phyloP scores from a whole-genome alignment of 2,888 invertebrate genomes.

The Thyatira batis region DNA sequence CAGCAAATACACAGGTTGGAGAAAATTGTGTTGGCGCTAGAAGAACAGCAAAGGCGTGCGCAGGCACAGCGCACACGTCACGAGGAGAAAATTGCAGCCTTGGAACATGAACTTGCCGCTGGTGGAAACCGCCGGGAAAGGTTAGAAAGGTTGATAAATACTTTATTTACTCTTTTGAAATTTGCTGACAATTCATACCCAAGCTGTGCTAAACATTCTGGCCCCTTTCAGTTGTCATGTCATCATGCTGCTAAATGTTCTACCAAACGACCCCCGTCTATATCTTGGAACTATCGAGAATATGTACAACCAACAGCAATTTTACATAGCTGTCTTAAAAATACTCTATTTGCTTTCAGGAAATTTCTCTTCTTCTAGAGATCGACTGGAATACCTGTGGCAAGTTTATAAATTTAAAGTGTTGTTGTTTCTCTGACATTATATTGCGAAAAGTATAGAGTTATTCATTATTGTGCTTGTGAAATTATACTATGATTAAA shows the following conservation, averaged over 20 bases:
- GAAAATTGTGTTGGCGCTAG: slow-evolving; percentile 79
- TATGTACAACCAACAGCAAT: too few species aligned
- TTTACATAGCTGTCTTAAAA: too few species aligned
- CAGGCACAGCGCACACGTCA: slow-evolving; percentile 83
- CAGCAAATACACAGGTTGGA: slow-evolving; percentile 80
- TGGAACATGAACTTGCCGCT: slow-evolving; percentile 78
- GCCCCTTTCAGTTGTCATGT: too few species aligned
- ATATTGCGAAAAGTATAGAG: slow-evolving; percentile 14
- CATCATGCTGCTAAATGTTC: too few species aligned
- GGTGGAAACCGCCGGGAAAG: slow-evolving; percentile 63
- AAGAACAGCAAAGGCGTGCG: slow-evolving; percentile 80
- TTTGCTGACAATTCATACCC: background rate
- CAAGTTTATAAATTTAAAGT: slow-evolving; percentile 9
- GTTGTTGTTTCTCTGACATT: slow-evolving; percentile 9
- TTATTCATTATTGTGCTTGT: slow-evolving; percentile 16
- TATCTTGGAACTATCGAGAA: too few species aligned
- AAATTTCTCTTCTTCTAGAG: slow-evolving; percentile 71
- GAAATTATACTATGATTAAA: slow-evolving; percentile 1
- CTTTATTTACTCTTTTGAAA: background rate
- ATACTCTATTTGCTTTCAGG: slow-evolving; percentile 44
- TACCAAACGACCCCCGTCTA: too few species aligned
- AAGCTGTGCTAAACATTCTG: too few species aligned
- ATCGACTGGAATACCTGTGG: background rate
- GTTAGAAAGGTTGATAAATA: slow-evolving; percentile 27
- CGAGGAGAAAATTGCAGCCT: slow-evolving; percentile 81